Evolutionary conservation across 2,797 vertebrate species (phyloP), one percentile per base, ranked within the genome.

Genomic region (Sebastes melanostomus): DNA sequence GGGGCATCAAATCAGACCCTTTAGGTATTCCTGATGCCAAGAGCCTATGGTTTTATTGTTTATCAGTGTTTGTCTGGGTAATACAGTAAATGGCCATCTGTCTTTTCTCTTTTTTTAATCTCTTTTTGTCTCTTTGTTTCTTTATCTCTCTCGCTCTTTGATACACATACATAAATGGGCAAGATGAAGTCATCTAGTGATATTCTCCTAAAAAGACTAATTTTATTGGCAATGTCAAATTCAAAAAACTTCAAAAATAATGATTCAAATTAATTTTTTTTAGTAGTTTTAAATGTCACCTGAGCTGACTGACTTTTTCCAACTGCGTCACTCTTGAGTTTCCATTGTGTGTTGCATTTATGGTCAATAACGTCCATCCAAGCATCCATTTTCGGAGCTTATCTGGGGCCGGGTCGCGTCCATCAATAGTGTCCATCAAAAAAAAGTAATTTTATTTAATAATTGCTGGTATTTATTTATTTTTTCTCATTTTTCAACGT

Each of bases 1-100:
- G 75, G 66, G 74, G 70, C 66, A 86, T 89, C 78, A 81, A 85
- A 89, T 86, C 85, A 82, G 61, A 88, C 76, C 70, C 77, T 86
- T 82, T 82, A 85, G 80, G 82, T 86, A 62, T 81, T 87, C 72
- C 72, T 66, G 29, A 72, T 80, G 81, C 80, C 87, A 86, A 71
- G 79, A 82, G 73, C 85, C 86, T 86, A 86, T 84, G 88, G 78
- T 81, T 82, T 84, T 80, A 88, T 90, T 84, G 75, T 86, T 85
- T 66, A 54, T 84, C 69, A 56, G 16, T 13, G 67, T 66, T 55
- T 80, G 70, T 78, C 62, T 75, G 70, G 24, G 72, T 73, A 84
- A 81, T 73, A 81, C 67, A 74, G 75, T 77, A 77, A 62, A 79
- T 1, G 29, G 5, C 82, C 84, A 88, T 87, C 84, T 91, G 88